A percentile compares a stretch with the other conserved stretches of the same genome.
Conservation (phyloP, 1,140 invertebrate genomes). For the Drosophila kohkoa region DNA sequence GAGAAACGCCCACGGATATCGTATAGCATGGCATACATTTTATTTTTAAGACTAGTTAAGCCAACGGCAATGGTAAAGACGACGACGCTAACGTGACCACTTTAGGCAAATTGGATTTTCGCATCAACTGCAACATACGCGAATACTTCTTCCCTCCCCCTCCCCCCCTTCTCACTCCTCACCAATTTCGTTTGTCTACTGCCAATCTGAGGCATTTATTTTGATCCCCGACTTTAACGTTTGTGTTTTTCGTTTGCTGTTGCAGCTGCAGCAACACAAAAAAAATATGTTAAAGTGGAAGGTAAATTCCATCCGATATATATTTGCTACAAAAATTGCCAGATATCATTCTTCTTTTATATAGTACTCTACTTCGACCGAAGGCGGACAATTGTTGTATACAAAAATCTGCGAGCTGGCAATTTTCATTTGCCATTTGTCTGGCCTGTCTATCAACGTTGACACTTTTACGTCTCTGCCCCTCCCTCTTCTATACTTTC, state of each 20-base stretch:
- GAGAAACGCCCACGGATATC: constrained; percentile 41
- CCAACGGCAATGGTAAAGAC: constrained; percentile 17
- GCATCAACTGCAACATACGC: constrained; percentile 30
- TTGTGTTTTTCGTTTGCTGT: neutral
- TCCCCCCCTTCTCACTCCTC: neutral
- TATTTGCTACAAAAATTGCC: neutral
- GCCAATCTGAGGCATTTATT: neutral
- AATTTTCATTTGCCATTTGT: constrained; percentile 45
- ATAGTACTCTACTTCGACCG: too few species aligned
- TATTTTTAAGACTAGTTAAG: constrained; percentile 72
- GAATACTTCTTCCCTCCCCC: neutral
- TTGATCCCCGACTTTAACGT: neutral
- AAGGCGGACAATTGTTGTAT: constrained; percentile 15
- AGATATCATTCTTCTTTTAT: constrained; percentile 1
- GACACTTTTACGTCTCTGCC: constrained; percentile 35
- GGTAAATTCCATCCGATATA: too few species aligned
- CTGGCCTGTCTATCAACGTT: constrained; percentile 43
- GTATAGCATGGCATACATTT: constrained; percentile 59
- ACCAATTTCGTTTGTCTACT: neutral
- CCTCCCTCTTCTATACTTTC: neutral
- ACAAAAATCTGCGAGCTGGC: constrained; percentile 40
- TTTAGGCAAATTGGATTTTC: constrained; percentile 66
- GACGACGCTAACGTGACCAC: constrained; percentile 23
- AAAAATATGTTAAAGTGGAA: neutral
- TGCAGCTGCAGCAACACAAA: constrained; percentile 3